phyloP scores from a whole-genome alignment of 2,888 invertebrate genomes.

The Phania funesta region DNA sequence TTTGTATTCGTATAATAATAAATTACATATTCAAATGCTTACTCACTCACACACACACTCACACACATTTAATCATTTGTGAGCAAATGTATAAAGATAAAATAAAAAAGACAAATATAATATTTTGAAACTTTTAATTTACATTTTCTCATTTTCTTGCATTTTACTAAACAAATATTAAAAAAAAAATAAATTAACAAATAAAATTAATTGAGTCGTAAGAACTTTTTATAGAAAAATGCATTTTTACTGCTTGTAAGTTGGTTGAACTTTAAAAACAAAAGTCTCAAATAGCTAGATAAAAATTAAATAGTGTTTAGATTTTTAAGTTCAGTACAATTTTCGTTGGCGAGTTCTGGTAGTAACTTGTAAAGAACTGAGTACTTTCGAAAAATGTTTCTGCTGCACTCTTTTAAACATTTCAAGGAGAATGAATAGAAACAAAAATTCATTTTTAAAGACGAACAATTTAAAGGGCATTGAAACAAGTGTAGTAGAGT shows the following conservation, averaged over 20 bases:
- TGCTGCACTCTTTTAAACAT: no score
- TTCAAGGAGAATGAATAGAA: not conserved
- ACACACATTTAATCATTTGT: not conserved
- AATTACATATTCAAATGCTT: not conserved
- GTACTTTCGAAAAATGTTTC: not conserved
- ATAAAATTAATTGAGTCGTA: not conserved
- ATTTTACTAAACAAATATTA: not conserved
- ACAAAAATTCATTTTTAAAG: not conserved
- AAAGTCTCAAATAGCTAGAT: not conserved
- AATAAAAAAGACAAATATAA: not conserved
- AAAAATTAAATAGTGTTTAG: not conserved
- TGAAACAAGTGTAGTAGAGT: not conserved
- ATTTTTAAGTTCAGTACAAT: not conserved
- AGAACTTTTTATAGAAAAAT: conserved; percentile 11
- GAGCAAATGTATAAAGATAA: not conserved
- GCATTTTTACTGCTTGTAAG: not conserved
- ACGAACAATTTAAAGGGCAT: not conserved
- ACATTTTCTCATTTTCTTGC: not conserved
- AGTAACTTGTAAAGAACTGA: not conserved
- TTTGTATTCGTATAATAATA: not conserved
- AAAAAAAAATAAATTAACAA: not conserved
- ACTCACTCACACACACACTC: not conserved
- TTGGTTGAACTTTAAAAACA: not conserved
- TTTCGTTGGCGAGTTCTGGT: not conserved
- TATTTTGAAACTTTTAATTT: not conserved